Evolutionary conservation across 2,113 vertebrate genomes (phyloP), one percentile per base, ranked within the genome.

Genomic region (Cygnus atratus): DNA sequence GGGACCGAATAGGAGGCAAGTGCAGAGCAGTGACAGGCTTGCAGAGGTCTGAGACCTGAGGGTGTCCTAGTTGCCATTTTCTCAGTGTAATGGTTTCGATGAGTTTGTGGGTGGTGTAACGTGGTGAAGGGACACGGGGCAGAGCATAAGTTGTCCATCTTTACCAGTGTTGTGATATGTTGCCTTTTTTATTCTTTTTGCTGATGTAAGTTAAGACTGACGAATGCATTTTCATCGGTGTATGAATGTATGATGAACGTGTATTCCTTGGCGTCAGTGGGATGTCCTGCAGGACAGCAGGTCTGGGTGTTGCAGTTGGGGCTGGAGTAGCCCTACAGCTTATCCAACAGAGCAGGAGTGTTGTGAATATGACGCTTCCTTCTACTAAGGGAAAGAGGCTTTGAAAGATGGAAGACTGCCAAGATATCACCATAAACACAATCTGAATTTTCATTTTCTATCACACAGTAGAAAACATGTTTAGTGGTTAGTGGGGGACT

Each of bases 1-100:
- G 31, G 24, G 35, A 55, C 16, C 17, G 16, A 44, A 43, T 6
- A 16, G 25, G 15, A 87, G 48, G 50, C 6, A 46, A 59, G 31
- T 54, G 61, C 28, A 5, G 7, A 70, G 57, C 0, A 0, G 39
- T 4, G 2, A 24, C 2, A 11, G 48, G 7, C 11, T 48, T 70
- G 20, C 7, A 33, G 44, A 37, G 21, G 66, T 66, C 35, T 1
- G 10, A 85, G 71, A 70, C 63, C 76, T 58, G 65, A 86, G 70
- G 24, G 21, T 77, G 31, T 73, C 41, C 20, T n/a, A 9, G 50
- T 65, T 90, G 72, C 63, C 7, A 2, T 6, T 65, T 65, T 37
- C 26, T 41, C 37, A 28, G 37, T 41, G 37, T 65, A 41, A 29
- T 11, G 28, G 26, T 41, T 41, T 11, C 6, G 11, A 29, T 65